Evolutionary conservation across 1,140 invertebrate species (phyloP).

Genomic region (Atopsyche davidsoni): DNA sequence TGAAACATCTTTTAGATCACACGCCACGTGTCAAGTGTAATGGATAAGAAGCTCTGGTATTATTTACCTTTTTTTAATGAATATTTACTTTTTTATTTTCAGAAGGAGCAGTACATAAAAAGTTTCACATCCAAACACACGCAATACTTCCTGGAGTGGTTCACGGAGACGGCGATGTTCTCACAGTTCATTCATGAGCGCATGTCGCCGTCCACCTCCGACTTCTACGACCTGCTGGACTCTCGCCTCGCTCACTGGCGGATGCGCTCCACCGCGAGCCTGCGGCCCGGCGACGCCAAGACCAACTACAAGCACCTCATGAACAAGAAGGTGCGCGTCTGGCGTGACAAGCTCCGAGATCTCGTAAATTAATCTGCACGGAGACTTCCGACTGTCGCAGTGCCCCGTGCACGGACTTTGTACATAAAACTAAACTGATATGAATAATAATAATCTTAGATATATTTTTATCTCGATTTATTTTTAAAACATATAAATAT

Average conservation of each 20-base stretch:
- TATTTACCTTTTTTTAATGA: no score
- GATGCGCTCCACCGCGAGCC: conserved; percentile 30
- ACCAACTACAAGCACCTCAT: conserved; percentile 40
- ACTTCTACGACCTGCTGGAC: conserved; percentile 8
- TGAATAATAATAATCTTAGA: no score
- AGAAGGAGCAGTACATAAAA: conserved; percentile 60
- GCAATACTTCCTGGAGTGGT: conserved; percentile 72
- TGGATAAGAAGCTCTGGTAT: no score
- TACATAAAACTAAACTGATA: no score
- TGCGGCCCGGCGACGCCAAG: conserved; percentile 10
- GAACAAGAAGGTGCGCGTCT: conserved; percentile 42
- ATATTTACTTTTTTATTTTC: conserved; percentile 32
- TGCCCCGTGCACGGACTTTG: no score
- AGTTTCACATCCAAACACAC: conserved; percentile 54
- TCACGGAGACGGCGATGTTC: conserved; percentile 79
- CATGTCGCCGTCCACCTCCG: conserved; percentile 29
- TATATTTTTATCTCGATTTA: no score
- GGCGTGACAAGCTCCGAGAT: conserved; percentile 43
- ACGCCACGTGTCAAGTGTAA: no score
- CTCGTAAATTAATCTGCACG: conserved; percentile 39
- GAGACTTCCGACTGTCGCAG: no score
- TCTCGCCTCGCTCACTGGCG: neutral
- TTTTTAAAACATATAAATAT: no score
- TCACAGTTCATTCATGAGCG: conserved; percentile 40
- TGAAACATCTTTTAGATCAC: no score